Conservation (phyloP, 2,113 vertebrate genomes). For the Crotalus tigris region DNA sequence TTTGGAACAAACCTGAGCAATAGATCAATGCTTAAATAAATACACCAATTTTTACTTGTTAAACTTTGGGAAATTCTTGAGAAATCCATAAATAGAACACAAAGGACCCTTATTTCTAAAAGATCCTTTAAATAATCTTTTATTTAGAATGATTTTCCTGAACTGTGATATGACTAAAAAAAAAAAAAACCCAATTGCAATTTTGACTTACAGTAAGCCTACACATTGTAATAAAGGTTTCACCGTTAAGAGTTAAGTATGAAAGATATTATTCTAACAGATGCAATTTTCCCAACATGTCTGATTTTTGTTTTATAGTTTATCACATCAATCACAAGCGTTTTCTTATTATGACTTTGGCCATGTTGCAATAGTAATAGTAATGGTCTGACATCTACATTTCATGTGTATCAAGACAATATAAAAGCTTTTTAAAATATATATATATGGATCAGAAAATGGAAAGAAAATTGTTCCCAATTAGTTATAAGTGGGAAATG, state of each 20-base stretch:
- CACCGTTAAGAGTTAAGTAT: neutral
- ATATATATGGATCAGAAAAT: conserved; percentile 35
- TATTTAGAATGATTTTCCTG: neutral
- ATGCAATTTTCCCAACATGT: neutral
- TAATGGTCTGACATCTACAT: conserved; percentile 36
- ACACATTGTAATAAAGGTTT: neutral
- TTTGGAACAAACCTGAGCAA: neutral
- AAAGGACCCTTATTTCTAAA: neutral
- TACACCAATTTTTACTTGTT: neutral
- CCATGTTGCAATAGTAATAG: conserved; percentile 46
- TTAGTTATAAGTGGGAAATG: conserved; percentile 58
- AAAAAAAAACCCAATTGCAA: neutral
- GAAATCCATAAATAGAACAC: neutral
- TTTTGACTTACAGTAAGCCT: neutral
- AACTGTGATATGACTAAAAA: neutral
- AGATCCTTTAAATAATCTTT: neutral
- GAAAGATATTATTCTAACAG: neutral
- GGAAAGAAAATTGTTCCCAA: conserved; percentile 44
- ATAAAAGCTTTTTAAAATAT: neutral
- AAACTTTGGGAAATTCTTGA: neutral
- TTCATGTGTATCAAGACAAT: conserved; percentile 50
- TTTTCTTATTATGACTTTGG: neutral
- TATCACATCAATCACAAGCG: neutral
- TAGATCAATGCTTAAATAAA: neutral
- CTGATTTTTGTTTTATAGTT: neutral